A percentile compares a stretch with the other conserved stretches of the same genome.
Evolutionary conservation across 30 jellyfish, hydroid and myxozoan species (phyloP).

Genomic region (Hydractinia symbiolongicarpus): DNA sequence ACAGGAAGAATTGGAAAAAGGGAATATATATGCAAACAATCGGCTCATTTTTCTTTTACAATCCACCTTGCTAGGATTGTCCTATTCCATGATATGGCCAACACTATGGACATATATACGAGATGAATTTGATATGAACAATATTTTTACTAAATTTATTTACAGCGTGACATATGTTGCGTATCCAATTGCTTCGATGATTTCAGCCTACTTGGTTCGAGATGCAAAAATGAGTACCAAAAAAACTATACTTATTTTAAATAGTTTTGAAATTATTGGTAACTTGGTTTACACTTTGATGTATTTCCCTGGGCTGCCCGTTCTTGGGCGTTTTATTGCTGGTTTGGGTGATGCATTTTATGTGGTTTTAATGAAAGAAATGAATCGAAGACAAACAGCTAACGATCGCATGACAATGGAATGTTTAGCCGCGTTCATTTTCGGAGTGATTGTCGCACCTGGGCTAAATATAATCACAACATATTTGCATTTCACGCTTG

Average conservation of each 20-base stretch:
- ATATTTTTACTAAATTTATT: background rate
- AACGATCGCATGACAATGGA: slow-evolving; percentile 27
- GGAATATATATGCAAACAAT: slow-evolving; percentile 1
- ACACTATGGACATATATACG: slow-evolving; percentile 31
- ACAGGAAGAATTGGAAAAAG: background rate
- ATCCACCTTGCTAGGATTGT: slow-evolving; percentile 20
- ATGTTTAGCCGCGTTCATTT: slow-evolving; percentile 35
- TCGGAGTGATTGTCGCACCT: slow-evolving; percentile 34
- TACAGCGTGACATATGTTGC: slow-evolving; percentile 34
- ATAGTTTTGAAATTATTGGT: slow-evolving; percentile 25
- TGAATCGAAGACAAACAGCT: background rate
- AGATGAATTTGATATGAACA: slow-evolving; percentile 1
- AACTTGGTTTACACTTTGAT: slow-evolving; percentile 18
- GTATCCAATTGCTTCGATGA: slow-evolving; percentile 21
- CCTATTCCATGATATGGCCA: slow-evolving; percentile 41
- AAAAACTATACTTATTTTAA: slow-evolving; percentile 21
- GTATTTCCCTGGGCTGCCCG: slow-evolving; percentile 11
- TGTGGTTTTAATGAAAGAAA: slow-evolving; percentile 32
- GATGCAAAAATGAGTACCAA: background rate
- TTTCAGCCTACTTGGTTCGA: slow-evolving; percentile 20
- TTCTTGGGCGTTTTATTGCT: slow-evolving; percentile 27
- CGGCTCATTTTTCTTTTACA: slow-evolving; percentile 15
- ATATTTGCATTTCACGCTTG: slow-evolving; percentile 5
- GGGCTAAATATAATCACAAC: slow-evolving; percentile 28
- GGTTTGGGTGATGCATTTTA: slow-evolving; percentile 41